Percentiles rank a stretch among this genome's conserved stretches.
phyloP scores from a whole-genome alignment of 2,113 vertebrate species.

The Merops nubicus region DNA sequence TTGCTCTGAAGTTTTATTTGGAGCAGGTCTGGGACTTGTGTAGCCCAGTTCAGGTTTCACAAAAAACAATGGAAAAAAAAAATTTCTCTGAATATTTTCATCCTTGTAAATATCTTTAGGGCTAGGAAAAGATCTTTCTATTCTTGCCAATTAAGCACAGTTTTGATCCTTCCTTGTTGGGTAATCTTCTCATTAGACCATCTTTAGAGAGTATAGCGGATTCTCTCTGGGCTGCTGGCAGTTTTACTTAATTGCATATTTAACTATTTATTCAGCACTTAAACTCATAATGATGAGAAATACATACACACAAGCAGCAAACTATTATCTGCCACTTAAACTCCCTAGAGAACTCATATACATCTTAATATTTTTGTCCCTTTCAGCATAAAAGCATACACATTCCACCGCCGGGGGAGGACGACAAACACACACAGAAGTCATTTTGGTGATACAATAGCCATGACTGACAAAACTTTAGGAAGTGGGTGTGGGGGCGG shows the following conservation, averaged over 20 bases:
- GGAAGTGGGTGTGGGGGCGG: not conserved
- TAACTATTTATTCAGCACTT: slow-evolving; percentile 52
- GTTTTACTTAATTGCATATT: slow-evolving; percentile 56
- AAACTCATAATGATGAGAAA: not conserved
- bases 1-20: not conserved
- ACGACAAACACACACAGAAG: not conserved
- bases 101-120: not conserved
- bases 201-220: not conserved
- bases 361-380: not conserved
- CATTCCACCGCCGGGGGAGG: not conserved
- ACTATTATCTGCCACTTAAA: slow-evolving; percentile 6
- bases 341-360: not conserved
- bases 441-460: not conserved
- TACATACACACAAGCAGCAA: not conserved
- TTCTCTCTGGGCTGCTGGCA: slow-evolving; percentile 21
- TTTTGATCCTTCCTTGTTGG: slow-evolving; percentile 23
- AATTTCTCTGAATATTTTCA: not conserved
- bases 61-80: not conserved
- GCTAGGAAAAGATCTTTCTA: not conserved
- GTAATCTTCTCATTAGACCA: slow-evolving; percentile 39
- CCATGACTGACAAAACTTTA: not conserved
- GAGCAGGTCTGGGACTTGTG: not conserved
- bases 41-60: not conserved
- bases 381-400: not conserved
- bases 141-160: slow-evolving; percentile 4